phyloP scores from a whole-genome alignment of 1,140 invertebrate species.

The Apolygus lucorum region DNA sequence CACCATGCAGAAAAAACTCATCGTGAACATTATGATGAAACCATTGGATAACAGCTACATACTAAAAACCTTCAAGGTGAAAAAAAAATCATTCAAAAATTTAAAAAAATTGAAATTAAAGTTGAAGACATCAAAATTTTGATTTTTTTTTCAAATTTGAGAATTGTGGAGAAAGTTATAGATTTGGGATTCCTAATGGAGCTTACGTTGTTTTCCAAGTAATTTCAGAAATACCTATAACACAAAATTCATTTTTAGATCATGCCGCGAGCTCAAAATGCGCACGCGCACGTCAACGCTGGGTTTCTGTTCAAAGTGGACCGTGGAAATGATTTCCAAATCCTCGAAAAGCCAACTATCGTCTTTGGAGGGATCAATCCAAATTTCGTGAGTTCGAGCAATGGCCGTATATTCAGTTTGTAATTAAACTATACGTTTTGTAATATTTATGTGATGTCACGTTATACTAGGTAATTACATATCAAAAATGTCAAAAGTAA shows the following conservation, averaged over 20 bases:
- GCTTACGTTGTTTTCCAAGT: too few species aligned
- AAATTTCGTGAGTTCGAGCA: slow-evolving; percentile 17
- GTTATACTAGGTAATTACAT: too few species aligned
- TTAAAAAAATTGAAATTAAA: background rate
- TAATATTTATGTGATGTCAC: too few species aligned
- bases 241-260: background rate
- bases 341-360: slow-evolving; percentile 18
- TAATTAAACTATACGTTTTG: too few species aligned
- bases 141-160: too few species aligned
- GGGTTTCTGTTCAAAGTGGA: slow-evolving; percentile 55
- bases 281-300: slow-evolving; percentile 29
- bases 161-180: too few species aligned
- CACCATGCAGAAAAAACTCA: slow-evolving; percentile 54
- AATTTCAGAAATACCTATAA: too few species aligned
- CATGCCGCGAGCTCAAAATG: slow-evolving; percentile 29
- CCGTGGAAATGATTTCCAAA: slow-evolving; percentile 44
- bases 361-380: slow-evolving; percentile 7
- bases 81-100: background rate
- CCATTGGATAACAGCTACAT: slow-evolving; percentile 41
- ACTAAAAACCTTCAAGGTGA: slow-evolving; percentile 53
- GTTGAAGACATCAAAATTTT: too few species aligned
- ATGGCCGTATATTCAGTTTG: too few species aligned
- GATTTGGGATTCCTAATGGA: too few species aligned
- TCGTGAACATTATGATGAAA: slow-evolving; percentile 50
- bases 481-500: too few species aligned